These are phyloP conservation scores for Caranx melampygus DNA, from an alignment of 2,113 vertebrate species.

Conservation along the genomic window DNA sequence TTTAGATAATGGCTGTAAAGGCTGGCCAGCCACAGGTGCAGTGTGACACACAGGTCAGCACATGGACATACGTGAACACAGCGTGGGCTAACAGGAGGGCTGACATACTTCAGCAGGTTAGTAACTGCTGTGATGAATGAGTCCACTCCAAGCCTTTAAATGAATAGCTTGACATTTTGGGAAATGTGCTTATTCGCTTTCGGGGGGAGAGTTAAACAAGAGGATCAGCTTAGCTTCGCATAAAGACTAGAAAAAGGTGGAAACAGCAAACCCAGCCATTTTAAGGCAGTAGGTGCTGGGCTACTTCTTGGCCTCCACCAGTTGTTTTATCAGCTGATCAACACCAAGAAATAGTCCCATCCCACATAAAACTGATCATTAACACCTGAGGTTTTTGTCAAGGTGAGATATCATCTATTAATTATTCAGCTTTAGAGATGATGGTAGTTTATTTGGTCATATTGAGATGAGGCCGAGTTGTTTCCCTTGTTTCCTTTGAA, in stretches of 20 bases:
- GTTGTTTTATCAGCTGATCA: not conserved
- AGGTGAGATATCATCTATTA: too few relatives aligned
- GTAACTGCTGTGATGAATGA: slow-evolving; percentile 11
- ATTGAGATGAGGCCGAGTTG: not conserved
- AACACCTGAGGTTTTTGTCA: not conserved
- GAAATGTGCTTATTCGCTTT: not conserved
- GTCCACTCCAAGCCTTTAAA: not conserved
- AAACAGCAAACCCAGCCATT: not conserved
- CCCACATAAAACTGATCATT: not conserved
- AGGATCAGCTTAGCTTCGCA: slow-evolving; percentile 14
- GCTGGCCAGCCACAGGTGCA: slow-evolving; percentile 81
- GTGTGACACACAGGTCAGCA: slow-evolving; percentile 78
- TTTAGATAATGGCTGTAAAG: slow-evolving; percentile 80
- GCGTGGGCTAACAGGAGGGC: slow-evolving; percentile 30
- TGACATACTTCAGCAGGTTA: slow-evolving; percentile 25
- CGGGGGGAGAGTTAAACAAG: not conserved
- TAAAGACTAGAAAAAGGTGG: not conserved
- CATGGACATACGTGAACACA: slow-evolving; percentile 51
- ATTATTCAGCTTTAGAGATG: not conserved
- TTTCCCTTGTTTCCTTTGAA: not conserved
- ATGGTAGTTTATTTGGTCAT: not conserved
- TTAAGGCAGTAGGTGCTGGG: not conserved
- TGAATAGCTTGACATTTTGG: not conserved
- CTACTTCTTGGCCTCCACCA: not conserved
- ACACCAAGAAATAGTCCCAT: not conserved